Conservation (phyloP, 92 coral and sea anemone species). For the Palythoa grandiflora region DNA sequence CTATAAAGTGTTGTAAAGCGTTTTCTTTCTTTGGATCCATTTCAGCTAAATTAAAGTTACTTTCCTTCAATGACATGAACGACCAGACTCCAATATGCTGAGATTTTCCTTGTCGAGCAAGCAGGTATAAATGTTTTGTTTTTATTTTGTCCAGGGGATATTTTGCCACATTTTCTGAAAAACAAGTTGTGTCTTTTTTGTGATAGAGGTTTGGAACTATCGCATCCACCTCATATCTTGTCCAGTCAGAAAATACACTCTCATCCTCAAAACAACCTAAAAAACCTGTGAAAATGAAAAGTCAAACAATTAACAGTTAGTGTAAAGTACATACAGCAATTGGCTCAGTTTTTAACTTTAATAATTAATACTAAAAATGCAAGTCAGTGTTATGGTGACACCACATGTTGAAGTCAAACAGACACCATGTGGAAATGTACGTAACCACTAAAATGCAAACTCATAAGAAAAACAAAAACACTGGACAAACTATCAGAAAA, state of each 20-base stretch:
- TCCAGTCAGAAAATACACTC: constrained; percentile 48
- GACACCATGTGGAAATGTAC: too few relatives aligned
- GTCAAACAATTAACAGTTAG: not conserved
- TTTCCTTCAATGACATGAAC: constrained; percentile 62
- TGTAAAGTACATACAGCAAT: constrained; percentile 7
- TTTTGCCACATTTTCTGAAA: not conserved
- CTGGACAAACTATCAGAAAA: too few relatives aligned
- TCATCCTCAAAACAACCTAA: constrained; percentile 61
- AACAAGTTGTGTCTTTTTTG: not conserved
- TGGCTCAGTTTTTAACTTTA: too few relatives aligned
- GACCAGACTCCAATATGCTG: constrained; percentile 90
- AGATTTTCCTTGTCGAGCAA: constrained; percentile 91
- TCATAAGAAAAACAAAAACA: too few relatives aligned
- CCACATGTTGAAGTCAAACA: too few relatives aligned
- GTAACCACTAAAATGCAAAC: too few relatives aligned
- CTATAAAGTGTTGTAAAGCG: constrained; percentile 55
- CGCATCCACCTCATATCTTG: constrained; percentile 37
- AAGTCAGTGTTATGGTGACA: too few relatives aligned
- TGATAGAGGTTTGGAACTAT: constrained; percentile 40
- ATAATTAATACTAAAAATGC: too few relatives aligned
- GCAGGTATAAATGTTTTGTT: constrained; percentile 56
- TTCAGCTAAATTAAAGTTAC: constrained; percentile 88
- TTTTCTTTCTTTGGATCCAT: constrained; percentile 62
- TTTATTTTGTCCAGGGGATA: not conserved
- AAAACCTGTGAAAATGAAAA: constrained; percentile 61